Evolutionary conservation across 2,888 invertebrate species (phyloP).

Genomic region (Yponomeuta malinellus): DNA sequence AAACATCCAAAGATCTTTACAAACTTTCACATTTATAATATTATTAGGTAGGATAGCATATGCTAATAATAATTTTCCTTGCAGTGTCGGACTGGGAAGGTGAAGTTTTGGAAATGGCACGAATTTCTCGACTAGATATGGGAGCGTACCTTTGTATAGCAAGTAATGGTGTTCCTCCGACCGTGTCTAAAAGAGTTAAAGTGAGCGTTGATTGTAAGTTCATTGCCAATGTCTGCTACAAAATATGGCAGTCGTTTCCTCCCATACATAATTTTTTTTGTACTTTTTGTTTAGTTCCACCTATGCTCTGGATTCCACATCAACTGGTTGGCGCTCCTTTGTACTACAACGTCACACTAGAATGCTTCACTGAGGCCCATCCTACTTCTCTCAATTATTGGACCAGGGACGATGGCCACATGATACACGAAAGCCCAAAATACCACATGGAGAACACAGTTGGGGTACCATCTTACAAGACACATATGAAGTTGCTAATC

Average conservation of each 20-base stretch:
- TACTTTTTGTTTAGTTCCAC: constrained; percentile 80
- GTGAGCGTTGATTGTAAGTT: constrained; percentile 96
- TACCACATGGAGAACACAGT: constrained; percentile 85
- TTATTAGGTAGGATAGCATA: no score
- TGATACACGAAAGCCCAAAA: constrained; percentile 90
- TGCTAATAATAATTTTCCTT: constrained; percentile 25
- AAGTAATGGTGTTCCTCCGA: constrained; percentile 91
- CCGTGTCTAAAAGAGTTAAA: constrained; percentile 93
- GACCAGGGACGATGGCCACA: constrained; percentile 90
- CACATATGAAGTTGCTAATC: constrained; percentile 90
- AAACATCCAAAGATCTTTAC: no score
- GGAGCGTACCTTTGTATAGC: constrained; percentile 95
- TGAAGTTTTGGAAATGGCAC: constrained; percentile 86
- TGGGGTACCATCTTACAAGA: constrained; percentile 85
- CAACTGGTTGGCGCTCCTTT: constrained; percentile 91
- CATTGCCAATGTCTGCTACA: neutral
- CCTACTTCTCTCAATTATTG: constrained; percentile 94
- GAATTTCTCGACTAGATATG: constrained; percentile 92
- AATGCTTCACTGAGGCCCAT: constrained; percentile 93
- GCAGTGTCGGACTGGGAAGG: constrained; percentile 90
- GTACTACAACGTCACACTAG: constrained; percentile 88
- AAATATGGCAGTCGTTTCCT: neutral
- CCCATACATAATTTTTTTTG: neutral
- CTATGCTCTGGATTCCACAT: constrained; percentile 94
- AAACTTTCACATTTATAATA: no score